A percentile compares a stretch with the other conserved stretches of the same genome.
Conservation (phyloP, 2,113 vertebrate genomes). For the Myrmecophaga tridactyla region DNA sequence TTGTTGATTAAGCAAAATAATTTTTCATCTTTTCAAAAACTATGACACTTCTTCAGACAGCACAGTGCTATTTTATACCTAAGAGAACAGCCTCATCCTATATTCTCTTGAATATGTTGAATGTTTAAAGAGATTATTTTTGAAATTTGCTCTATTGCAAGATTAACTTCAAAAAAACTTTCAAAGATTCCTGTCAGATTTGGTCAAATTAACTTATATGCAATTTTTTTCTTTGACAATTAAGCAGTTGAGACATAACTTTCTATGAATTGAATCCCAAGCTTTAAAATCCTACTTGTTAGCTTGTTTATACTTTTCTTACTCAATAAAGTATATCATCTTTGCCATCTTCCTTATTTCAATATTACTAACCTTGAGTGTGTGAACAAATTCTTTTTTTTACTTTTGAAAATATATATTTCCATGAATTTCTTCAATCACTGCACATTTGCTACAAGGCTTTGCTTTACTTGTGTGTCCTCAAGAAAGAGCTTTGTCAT, state of each 20-base stretch:
- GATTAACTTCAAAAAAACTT: constrained; percentile 25
- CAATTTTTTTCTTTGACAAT: constrained; percentile 33
- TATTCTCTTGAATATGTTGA: background rate
- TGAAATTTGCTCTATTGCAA: constrained; percentile 58
- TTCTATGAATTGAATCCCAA: background rate
- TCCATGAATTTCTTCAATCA: background rate
- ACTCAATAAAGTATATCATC: background rate
- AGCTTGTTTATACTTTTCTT: background rate
- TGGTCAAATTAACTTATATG: constrained; percentile 23
- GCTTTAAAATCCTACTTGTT: constrained; percentile 11
- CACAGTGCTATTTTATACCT: constrained; percentile 13
- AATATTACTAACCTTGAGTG: constrained; percentile 11
- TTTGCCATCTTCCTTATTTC: background rate
- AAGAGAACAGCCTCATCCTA: background rate
- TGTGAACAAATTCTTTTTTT: constrained; percentile 20
- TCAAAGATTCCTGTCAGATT: constrained; percentile 35
- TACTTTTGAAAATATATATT: background rate
- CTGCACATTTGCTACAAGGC: background rate
- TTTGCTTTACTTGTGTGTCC: background rate
- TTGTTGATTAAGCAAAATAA: constrained; percentile 61
- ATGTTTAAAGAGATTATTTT: constrained; percentile 41
- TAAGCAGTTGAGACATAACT: constrained; percentile 45
- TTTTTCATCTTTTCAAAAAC: constrained; percentile 27
- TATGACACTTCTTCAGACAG: constrained; percentile 24
- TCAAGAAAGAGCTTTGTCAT: background rate